Evolutionary conservation across 2,113 vertebrate species (phyloP).

Genomic region (Thunnus maccoyii): DNA sequence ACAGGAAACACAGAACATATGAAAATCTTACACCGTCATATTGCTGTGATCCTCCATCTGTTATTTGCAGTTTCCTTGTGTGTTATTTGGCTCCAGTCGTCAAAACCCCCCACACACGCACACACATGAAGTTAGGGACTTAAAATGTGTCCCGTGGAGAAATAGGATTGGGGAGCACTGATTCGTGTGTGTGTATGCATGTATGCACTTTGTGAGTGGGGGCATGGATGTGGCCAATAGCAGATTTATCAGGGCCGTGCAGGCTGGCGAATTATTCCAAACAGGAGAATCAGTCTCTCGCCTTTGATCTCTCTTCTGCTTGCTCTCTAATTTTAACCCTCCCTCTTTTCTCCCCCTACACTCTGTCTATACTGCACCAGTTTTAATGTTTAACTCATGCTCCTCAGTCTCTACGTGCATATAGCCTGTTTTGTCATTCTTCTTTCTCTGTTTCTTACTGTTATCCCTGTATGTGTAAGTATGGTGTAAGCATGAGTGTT

Average conservation of each 20-base stretch:
- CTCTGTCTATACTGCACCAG: conserved; percentile 36
- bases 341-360: conserved; percentile 20
- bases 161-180: conserved; percentile 47
- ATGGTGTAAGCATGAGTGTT: background rate
- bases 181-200: background rate
- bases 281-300: conserved; percentile 60
- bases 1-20: background rate
- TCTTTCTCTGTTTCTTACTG: background rate
- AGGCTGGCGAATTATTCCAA: conserved; percentile 69
- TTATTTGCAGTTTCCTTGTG: conserved; percentile 16
- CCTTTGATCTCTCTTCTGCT: conserved; percentile 71
- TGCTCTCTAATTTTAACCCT: conserved; percentile 68
- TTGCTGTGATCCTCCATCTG: background rate
- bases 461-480: background rate
- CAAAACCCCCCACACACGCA: conserved; percentile 22
- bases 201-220: conserved; percentile 3
- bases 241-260: conserved; percentile 69
- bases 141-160: conserved; percentile 36
- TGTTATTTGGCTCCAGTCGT: conserved; percentile 29
- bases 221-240: conserved; percentile 46
- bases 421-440: conserved; percentile 7
- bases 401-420: conserved; percentile 5
- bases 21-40: background rate
- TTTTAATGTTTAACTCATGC: conserved; percentile 35
- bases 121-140: conserved; percentile 10